Conservation (phyloP, 2,113 vertebrate species). For the Columbina picui region DNA sequence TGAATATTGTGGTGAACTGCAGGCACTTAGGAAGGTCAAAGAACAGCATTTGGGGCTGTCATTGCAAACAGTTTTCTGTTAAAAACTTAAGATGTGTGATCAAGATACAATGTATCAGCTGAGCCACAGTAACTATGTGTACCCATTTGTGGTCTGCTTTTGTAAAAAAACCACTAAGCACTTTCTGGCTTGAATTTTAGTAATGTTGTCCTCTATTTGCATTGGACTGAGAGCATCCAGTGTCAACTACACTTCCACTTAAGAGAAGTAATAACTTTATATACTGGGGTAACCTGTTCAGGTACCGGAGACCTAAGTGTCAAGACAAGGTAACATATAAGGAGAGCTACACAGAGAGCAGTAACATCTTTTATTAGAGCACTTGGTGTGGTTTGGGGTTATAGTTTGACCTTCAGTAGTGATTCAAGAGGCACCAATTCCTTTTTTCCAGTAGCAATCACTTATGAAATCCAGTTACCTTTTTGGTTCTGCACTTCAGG, state of each 20-base stretch:
- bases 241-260: background rate
- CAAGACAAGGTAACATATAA: background rate
- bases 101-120: background rate
- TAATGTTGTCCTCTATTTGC: background rate
- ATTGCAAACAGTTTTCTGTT: background rate
- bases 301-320: accelerated
- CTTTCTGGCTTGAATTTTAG: background rate
- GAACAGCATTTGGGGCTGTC: background rate
- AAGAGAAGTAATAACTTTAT: background rate
- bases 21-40: background rate
- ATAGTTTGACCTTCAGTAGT: background rate
- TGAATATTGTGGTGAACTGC: background rate
- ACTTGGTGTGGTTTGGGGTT: background rate
- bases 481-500: background rate
- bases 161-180: background rate
- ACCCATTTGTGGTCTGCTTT: background rate
- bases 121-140: background rate
- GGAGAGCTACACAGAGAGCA: background rate
- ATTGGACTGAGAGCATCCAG: background rate
- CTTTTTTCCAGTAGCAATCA: background rate
- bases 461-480: background rate
- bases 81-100: background rate
- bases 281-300: background rate
- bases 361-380: background rate
- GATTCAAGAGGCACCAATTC: background rate